Base-by-base conservation (phyloP, 2,113 vertebrate species). In the Clinocottus analis region DNA sequence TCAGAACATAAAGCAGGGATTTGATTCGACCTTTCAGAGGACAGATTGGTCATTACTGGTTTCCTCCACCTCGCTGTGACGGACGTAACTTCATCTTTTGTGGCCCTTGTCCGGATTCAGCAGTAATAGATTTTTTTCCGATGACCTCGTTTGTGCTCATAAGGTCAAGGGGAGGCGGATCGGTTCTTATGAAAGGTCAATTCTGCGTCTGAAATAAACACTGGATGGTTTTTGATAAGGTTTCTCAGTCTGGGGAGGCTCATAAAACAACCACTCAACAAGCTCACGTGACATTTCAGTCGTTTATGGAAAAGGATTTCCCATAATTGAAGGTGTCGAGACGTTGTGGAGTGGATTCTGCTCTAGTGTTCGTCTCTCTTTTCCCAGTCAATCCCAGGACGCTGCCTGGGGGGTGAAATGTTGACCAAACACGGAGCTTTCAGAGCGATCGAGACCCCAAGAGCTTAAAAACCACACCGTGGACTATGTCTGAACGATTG, bases 21-120 rank as follows among this genome's bases (percentile, higher is more conserved):
- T 80, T 23, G 51, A 53, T 65, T 25, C 88, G 91, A 91, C 79
- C 72, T 88, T 89, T 86, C 31, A 53, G 14, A 2, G 71, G 79
- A 41, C 51, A 66, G 23, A 82, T 82, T 72, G 88, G 78, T 85
- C 85, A 60, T 75, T 16, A 65, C n/a, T 68, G 65, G 68, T 89
- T 83, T 80, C 77, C 58, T 51, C 61, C 79, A 72, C 61, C 73
- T 87, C 8, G 16, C 37, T 83, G 77, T 4, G 66, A 63, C 31
- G 21, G 78, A 84, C 51, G 62, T 65, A 64, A 61, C n/a, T 37
- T 60, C 72, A 21, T 68, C 53, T 77, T 82, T 25, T 33, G 17
- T 82, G 77, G 77, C 47, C 68, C 31, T 25, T 43, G 76, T 86
- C 55, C 75, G 66, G 25, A 72, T 84, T 74, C 68, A 69, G 56